Evolutionary conservation across 2,797 vertebrate genomes (phyloP).

Genomic region (Rhinatrema bivittatum): DNA sequence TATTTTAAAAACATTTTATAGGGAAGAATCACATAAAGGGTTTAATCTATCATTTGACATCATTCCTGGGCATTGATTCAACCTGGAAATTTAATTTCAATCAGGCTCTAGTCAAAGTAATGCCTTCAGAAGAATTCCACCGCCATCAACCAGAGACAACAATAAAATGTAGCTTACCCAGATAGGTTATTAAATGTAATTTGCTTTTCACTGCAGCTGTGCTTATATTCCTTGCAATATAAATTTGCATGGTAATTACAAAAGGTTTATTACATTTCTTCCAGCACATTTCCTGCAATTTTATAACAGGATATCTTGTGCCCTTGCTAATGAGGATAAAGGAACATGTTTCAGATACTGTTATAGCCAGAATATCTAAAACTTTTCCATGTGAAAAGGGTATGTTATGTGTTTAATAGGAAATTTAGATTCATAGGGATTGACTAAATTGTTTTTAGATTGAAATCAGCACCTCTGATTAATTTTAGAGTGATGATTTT

Average conservation of each 20-base stretch:
- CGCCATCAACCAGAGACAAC: conserved; percentile 10
- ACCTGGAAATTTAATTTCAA: conserved; percentile 41
- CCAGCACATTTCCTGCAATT: not conserved
- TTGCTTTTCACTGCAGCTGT: conserved; percentile 9
- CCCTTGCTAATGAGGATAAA: conserved; percentile 7
- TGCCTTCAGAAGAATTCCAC: conserved; percentile 24
- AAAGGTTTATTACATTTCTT: not conserved
- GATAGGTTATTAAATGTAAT: no score
- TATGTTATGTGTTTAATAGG: not conserved
- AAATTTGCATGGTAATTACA: conserved; percentile 7
- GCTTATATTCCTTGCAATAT: conserved; percentile 12
- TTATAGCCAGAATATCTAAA: not conserved
- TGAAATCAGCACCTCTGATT: no score
- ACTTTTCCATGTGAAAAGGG: conserved; percentile 6
- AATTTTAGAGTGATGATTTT: no score
- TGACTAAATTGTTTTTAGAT: no score
- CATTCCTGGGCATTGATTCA: conserved; percentile 33
- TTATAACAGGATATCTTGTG: not conserved
- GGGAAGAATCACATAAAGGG: no score
- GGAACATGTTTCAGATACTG: conserved; percentile 6
- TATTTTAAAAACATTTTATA: conserved; percentile 31
- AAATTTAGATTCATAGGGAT: not conserved
- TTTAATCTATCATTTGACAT: conserved; percentile 36
- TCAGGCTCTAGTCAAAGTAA: conserved; percentile 29
- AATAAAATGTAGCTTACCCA: conserved; percentile 24